Evolutionary conservation across 2,888 invertebrate genomes (phyloP).

Genomic region (Hartigia nigra): DNA sequence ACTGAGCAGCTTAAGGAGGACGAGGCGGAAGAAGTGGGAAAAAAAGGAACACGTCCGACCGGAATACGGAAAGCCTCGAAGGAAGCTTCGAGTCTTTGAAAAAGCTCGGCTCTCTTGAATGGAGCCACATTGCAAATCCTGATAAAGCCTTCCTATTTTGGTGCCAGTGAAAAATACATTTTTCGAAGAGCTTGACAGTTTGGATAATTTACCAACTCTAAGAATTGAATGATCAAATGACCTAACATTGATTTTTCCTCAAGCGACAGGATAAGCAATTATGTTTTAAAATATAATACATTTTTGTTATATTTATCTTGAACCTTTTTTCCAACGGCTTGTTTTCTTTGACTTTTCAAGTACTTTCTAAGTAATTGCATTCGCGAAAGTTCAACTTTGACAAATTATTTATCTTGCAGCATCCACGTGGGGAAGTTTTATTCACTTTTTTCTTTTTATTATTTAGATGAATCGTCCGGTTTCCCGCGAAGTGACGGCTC

Average conservation of each 20-base stretch:
- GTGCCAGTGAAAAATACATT: background rate
- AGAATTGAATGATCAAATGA: background rate
- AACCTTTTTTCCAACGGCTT: background rate
- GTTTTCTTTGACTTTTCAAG: background rate
- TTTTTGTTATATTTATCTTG: background rate
- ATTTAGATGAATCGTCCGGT: background rate
- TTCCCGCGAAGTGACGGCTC: background rate
- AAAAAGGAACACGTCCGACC: background rate
- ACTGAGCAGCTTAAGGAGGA: background rate
- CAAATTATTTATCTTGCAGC: background rate
- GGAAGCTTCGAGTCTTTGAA: background rate
- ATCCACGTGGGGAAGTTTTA: background rate
- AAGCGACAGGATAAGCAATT: background rate
- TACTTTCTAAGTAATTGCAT: background rate
- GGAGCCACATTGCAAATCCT: background rate
- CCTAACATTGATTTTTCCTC: background rate
- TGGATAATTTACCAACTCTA: background rate
- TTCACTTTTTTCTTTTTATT: background rate
- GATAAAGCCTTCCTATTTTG: background rate
- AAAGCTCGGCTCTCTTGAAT: background rate
- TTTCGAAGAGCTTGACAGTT: background rate
- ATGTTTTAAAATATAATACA: background rate
- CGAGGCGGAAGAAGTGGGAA: background rate
- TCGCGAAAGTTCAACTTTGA: background rate
- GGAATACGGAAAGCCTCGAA: background rate